Evolutionary conservation across 1,140 invertebrate genomes (phyloP).

Genomic region (Brachionus plicatilis): DNA sequence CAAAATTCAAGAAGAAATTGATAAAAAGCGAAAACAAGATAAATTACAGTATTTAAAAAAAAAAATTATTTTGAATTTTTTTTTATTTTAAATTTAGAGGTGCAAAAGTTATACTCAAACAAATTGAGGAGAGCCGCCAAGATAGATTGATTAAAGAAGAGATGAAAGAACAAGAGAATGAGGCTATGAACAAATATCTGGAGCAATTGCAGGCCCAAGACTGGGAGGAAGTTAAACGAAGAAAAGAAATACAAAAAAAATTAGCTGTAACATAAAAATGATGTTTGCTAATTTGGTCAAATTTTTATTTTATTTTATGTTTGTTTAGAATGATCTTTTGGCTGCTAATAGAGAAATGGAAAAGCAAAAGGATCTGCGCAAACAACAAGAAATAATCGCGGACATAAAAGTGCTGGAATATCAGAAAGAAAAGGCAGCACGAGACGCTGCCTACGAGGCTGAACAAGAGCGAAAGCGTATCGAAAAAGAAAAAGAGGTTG

Average conservation of each 20-base stretch:
- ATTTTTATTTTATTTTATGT: neutral
- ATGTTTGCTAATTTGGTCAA: neutral
- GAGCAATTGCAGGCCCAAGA: slow-evolving; percentile 29
- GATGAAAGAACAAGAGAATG: slow-evolving; percentile 34
- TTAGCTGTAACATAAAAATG: neutral
- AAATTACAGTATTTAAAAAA: slow-evolving; percentile 44
- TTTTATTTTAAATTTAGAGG: neutral
- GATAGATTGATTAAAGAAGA: slow-evolving; percentile 10
- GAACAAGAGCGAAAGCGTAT: slow-evolving; percentile 53
- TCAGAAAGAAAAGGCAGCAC: slow-evolving; percentile 55
- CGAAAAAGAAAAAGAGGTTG: slow-evolving; percentile 56
- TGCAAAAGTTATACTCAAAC: slow-evolving; percentile 25
- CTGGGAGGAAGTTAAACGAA: slow-evolving; percentile 5
- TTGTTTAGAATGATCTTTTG: slow-evolving; percentile 51
- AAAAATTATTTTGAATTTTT: neutral
- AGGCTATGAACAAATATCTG: slow-evolving; percentile 14
- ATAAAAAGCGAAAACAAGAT: slow-evolving; percentile 46
- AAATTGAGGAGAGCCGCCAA: slow-evolving; percentile 22
- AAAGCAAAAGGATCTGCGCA: slow-evolving; percentile 47
- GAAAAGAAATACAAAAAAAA: slow-evolving; percentile 40
- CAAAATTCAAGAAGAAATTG: slow-evolving; percentile 54
- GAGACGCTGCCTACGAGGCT: slow-evolving; percentile 53
- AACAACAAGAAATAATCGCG: slow-evolving; percentile 51
- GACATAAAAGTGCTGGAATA: slow-evolving; percentile 54
- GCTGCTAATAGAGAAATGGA: slow-evolving; percentile 52